phyloP scores from a whole-genome alignment of 1,140 invertebrate species.

The Diachasma alloeum region DNA sequence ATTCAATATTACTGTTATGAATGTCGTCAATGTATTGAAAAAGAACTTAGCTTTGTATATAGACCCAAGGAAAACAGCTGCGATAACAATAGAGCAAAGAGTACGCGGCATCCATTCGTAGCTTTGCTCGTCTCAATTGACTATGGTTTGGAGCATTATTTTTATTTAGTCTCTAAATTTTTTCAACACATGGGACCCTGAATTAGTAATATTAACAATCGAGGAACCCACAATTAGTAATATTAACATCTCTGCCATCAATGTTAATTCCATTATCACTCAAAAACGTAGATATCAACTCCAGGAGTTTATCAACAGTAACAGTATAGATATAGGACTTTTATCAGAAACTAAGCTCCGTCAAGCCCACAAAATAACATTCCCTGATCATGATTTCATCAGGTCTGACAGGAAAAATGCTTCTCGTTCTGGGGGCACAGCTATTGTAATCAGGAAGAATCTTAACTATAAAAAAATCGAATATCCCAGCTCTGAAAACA shows the following conservation, averaged over 20 bases:
- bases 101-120: no score
- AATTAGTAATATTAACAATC: no score
- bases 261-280: conserved; percentile 14
- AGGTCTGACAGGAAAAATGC: conserved; percentile 19
- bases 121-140: no score
- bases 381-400: conserved; percentile 6
- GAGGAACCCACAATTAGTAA: no score
- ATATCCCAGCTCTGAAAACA: not conserved
- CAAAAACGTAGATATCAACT: not conserved
- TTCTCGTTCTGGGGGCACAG: not conserved
- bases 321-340: not conserved
- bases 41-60: no score
- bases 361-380: conserved; percentile 15
- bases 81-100: no score
- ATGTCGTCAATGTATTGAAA: no score
- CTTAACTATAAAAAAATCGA: conserved; percentile 1
- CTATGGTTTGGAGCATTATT: no score
- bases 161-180: no score
- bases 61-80: no score
- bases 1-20: no score
- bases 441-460: not conserved
- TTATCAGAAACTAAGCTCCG: conserved; percentile 21
- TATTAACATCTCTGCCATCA: conserved; percentile 8
- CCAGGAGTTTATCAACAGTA: not conserved
- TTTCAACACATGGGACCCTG: no score